These are phyloP conservation scores for Orussus abietinus DNA, from an alignment of 1,140 invertebrate species.

Conservation along the genomic window DNA sequence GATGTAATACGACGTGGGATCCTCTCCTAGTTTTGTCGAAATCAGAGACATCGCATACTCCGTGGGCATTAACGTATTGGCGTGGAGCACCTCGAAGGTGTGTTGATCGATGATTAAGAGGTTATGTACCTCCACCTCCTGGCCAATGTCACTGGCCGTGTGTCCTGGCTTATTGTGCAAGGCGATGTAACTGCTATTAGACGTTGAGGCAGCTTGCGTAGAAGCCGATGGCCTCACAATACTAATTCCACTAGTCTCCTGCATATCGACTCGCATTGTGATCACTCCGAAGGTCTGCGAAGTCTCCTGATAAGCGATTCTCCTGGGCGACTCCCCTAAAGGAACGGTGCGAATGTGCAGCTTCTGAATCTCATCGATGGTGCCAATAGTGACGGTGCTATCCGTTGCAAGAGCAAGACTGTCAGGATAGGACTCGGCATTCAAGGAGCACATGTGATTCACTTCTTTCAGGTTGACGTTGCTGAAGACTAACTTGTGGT, in stretches of 20 bases:
- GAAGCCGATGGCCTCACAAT: slow-evolving; percentile 74
- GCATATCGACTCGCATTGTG: slow-evolving; percentile 82
- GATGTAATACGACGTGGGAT: slow-evolving; percentile 87
- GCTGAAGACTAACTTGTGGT: slow-evolving; percentile 98
- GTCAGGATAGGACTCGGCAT: slow-evolving; percentile 91
- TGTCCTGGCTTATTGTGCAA: slow-evolving; percentile 54
- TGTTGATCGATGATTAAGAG: slow-evolving; percentile 93
- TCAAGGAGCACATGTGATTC: slow-evolving; percentile 96
- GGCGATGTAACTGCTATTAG: slow-evolving; percentile 48
- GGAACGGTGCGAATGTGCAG: slow-evolving; percentile 94
- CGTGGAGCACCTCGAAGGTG: slow-evolving; percentile 94
- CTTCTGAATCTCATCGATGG: slow-evolving; percentile 98
- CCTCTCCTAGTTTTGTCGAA: slow-evolving; percentile 87
- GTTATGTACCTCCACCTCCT: slow-evolving; percentile 91
- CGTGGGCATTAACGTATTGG: slow-evolving; percentile 82
- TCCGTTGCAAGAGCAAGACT: slow-evolving; percentile 93
- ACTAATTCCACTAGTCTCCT: slow-evolving; percentile 66
- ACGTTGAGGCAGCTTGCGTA: slow-evolving; percentile 60
- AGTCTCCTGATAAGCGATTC: slow-evolving; percentile 93
- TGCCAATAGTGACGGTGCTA: slow-evolving; percentile 91
- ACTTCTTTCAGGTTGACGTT: slow-evolving; percentile 99
- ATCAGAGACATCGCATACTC: slow-evolving; percentile 89
- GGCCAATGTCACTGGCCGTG: slow-evolving; percentile 62
- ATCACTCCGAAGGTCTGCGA: slow-evolving; percentile 94
- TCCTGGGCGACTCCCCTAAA: slow-evolving; percentile 86